A percentile compares a stretch with the other conserved stretches of the same genome.
These are phyloP conservation scores for Solenopsis fugax DNA, from an alignment of 1,140 invertebrate genomes.

Conservation along the genomic window DNA sequence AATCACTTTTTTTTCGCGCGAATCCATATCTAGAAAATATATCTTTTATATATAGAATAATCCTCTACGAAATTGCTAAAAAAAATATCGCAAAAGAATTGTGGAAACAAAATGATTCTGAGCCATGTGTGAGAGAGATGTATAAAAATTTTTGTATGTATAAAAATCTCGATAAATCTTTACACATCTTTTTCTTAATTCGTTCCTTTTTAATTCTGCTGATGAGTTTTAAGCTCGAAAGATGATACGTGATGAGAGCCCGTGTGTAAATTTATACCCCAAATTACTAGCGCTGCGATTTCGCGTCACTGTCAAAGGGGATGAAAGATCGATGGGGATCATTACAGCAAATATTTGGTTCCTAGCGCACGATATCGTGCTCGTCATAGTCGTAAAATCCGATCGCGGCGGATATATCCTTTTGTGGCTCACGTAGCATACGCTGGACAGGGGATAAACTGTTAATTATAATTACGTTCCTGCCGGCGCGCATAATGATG, in stretches of 20 bases:
- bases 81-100: background rate
- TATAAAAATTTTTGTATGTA: background rate
- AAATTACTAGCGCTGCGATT: slow-evolving; percentile 46
- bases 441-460: slow-evolving; percentile 70
- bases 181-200: background rate
- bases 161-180: background rate
- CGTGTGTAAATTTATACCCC: slow-evolving; percentile 37
- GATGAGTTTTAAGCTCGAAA: background rate
- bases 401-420: slow-evolving; percentile 60
- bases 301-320: slow-evolving; percentile 45
- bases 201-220: background rate
- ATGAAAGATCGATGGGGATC: slow-evolving; percentile 47
- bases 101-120: background rate
- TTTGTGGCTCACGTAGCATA: slow-evolving; percentile 37
- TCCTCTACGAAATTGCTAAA: background rate
- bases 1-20: slow-evolving; percentile 12
- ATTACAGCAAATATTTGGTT: slow-evolving; percentile 59
- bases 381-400: slow-evolving; percentile 49
- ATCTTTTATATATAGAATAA: background rate
- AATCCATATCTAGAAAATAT: background rate
- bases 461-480: slow-evolving; percentile 78
- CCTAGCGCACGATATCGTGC: slow-evolving; percentile 20
- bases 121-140: background rate
- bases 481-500: slow-evolving; percentile 75
- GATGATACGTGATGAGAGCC: background rate